Evolutionary conservation across 2,888 invertebrate genomes (phyloP).

Genomic region (Latrodectus elegans): DNA sequence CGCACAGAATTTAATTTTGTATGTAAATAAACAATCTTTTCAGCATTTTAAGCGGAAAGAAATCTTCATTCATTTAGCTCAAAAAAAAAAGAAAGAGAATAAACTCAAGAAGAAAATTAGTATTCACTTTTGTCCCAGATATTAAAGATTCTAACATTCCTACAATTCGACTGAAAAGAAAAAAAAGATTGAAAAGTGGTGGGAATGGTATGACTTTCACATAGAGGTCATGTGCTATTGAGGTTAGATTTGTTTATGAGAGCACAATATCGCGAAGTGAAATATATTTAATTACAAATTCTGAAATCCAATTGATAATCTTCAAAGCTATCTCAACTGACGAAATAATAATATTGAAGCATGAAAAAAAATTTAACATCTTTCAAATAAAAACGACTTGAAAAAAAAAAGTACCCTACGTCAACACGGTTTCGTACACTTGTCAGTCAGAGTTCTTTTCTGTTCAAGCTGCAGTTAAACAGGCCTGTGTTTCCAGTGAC

Average conservation of each 20-base stretch:
- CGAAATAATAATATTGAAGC: neutral
- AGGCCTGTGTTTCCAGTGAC: slow-evolving; percentile 35
- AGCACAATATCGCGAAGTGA: slow-evolving; percentile 2
- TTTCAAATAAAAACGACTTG: too few species aligned
- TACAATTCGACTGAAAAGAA: too few species aligned
- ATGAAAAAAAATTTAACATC: too few species aligned
- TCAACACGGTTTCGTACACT: slow-evolving; percentile 35
- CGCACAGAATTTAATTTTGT: too few species aligned
- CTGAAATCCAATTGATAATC: slow-evolving; percentile 48
- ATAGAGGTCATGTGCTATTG: slow-evolving; percentile 42
- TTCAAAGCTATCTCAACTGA: neutral
- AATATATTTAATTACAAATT: slow-evolving; percentile 56
- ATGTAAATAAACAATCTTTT: too few species aligned
- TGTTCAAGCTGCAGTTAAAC: slow-evolving; percentile 54
- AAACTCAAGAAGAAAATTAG: neutral
- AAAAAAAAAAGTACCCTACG: slow-evolving; percentile 30
- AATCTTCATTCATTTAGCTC: too few species aligned
- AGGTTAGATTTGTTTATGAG: slow-evolving; percentile 44
- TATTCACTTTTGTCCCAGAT: neutral
- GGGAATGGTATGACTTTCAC: slow-evolving; percentile 41
- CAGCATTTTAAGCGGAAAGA: too few species aligned
- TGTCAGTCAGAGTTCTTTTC: slow-evolving; percentile 43
- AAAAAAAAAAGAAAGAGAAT: neutral
- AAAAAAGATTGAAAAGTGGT: neutral
- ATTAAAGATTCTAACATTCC: neutral